Conservation (phyloP, 2,797 vertebrate species). For the Anguilla pacifica region DNA sequence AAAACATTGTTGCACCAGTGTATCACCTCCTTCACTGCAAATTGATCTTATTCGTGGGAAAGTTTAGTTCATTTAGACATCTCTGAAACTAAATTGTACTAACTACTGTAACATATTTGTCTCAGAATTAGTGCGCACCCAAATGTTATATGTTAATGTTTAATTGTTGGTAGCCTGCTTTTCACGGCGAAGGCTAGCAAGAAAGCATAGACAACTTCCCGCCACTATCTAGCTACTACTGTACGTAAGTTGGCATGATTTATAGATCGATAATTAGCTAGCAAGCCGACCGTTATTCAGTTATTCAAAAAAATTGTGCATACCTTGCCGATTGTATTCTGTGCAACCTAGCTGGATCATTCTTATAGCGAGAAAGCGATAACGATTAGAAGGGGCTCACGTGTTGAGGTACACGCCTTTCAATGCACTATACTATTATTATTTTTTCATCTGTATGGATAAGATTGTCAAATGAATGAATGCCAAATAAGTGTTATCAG, state of each 20-base stretch:
- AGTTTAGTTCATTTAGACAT: not conserved
- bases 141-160: not conserved
- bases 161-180: not conserved
- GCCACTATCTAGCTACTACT: not conserved
- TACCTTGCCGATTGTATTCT: not conserved
- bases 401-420: not conserved
- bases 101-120: not conserved
- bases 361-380: not conserved
- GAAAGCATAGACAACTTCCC: not conserved
- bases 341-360: too few relatives aligned
- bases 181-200: not conserved
- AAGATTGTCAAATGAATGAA: too few relatives aligned
- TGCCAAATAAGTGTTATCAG: too few relatives aligned
- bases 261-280: not conserved
- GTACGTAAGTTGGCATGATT: not conserved
- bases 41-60: not conserved
- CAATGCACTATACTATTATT: too few relatives aligned
- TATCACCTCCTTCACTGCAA: too few relatives aligned
- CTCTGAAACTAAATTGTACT: not conserved
- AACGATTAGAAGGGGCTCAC: not conserved
- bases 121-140: not conserved
- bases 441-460: too few relatives aligned
- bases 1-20: slow-evolving; percentile 20
- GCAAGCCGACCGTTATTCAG: not conserved
- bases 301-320: not conserved